Evolutionary conservation across 2,113 vertebrate genomes (phyloP).

Genomic region (Pontoporia blainvillei): DNA sequence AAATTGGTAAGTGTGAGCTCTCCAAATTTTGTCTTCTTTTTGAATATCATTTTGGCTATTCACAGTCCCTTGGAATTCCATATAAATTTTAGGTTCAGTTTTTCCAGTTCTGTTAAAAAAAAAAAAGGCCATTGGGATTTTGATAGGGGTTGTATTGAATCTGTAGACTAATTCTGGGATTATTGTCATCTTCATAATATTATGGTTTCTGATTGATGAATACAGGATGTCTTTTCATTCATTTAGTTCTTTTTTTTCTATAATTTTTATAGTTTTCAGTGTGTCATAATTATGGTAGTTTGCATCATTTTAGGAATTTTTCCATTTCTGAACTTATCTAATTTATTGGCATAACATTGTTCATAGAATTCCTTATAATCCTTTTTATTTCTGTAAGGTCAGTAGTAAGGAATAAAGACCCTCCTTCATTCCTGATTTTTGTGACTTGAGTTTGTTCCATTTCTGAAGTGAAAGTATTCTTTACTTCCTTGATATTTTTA

Average conservation of each 20-base stretch:
- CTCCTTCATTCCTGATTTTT: neutral
- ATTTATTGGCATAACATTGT: neutral
- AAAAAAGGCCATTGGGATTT: neutral
- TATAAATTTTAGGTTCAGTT: neutral
- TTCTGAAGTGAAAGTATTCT: neutral
- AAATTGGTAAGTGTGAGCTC: neutral
- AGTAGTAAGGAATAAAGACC: neutral
- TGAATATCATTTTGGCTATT: neutral
- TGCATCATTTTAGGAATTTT: neutral
- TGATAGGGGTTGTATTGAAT: neutral
- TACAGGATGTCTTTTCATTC: neutral
- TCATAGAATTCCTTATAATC: neutral
- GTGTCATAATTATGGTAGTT: neutral
- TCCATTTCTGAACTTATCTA: neutral
- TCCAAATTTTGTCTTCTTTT: neutral
- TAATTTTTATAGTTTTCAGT: neutral
- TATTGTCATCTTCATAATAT: neutral
- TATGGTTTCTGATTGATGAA: neutral
- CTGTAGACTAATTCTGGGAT: neutral
- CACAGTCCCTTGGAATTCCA: neutral
- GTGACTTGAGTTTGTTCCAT: neutral
- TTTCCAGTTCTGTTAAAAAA: neutral
- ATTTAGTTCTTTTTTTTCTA: neutral
- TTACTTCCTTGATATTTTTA: neutral
- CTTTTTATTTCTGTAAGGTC: neutral